These are phyloP conservation scores for Smutsia temminckii DNA, from an alignment of 2,797 vertebrate genomes.

Conservation along the genomic window DNA sequence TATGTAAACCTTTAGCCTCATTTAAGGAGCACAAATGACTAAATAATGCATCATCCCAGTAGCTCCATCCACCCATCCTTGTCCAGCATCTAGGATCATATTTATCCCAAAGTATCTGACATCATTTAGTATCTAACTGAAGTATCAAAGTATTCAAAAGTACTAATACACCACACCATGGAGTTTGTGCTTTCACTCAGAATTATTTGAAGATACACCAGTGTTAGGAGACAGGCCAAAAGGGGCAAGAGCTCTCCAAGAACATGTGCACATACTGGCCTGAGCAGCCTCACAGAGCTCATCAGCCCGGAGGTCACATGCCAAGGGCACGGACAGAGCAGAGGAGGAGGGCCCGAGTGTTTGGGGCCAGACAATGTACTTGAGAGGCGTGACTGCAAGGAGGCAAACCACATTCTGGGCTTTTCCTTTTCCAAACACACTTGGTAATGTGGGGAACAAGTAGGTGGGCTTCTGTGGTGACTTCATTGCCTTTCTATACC, in stretches of 20 bases:
- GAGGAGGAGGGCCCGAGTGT: neutral
- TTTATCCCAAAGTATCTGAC: neutral
- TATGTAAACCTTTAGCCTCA: neutral
- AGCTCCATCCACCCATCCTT: neutral
- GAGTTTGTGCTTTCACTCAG: neutral
- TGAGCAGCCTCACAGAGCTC: neutral
- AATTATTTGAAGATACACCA: conserved; percentile 16
- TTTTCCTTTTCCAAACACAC: neutral
- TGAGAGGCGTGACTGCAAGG: neutral
- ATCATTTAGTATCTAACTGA: too few relatives aligned
- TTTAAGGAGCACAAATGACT: conserved; percentile 11
- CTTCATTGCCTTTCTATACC: neutral
- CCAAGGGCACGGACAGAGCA: neutral
- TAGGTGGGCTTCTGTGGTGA: neutral
- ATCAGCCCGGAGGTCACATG: neutral
- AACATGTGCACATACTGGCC: neutral
- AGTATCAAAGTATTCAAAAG: neutral
- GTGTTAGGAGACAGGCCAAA: neutral
- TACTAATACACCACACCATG: neutral
- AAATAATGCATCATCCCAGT: neutral
- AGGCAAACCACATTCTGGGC: neutral
- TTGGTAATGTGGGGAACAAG: neutral
- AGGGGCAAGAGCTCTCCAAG: neutral
- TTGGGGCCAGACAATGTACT: neutral
- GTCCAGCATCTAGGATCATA: conserved; percentile 1